A percentile compares a stretch with the other conserved stretches of the same genome.
Evolutionary conservation across 1,140 invertebrate species (phyloP).

Genomic region (Globodera rostochiensis): DNA sequence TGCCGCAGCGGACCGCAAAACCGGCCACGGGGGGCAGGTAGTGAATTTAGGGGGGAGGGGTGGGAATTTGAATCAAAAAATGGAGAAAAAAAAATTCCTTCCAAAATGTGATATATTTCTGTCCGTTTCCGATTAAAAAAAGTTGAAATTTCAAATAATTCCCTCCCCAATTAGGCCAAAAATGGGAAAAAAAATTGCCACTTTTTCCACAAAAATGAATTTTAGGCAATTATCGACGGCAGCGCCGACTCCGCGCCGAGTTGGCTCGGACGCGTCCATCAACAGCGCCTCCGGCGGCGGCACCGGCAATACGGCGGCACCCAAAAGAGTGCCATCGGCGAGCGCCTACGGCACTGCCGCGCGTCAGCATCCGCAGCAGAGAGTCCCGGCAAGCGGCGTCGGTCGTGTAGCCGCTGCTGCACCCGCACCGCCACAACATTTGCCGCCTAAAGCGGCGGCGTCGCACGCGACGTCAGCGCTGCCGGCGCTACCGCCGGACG

Average conservation of each 20-base stretch:
- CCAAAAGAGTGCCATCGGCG: neutral
- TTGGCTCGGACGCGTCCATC: constrained; percentile 43
- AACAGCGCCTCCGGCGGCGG: constrained; percentile 39
- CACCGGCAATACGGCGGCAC: constrained; percentile 16
- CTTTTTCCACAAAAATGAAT: too few relatives aligned
- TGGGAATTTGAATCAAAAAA: too few relatives aligned
- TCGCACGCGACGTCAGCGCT: neutral
- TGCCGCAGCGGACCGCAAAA: constrained; percentile 16
- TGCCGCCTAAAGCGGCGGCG: constrained; percentile 7
- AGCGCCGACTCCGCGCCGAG: constrained; percentile 25
- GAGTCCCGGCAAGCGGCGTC: constrained; percentile 16
- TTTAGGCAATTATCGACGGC: too few relatives aligned
- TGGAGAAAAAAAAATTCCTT: too few relatives aligned
- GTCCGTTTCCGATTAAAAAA: too few relatives aligned
- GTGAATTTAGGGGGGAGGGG: neutral
- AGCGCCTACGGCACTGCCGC: neutral
- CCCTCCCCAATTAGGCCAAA: too few relatives aligned
- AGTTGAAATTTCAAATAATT: too few relatives aligned
- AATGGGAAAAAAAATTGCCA: too few relatives aligned
- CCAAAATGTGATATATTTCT: too few relatives aligned
- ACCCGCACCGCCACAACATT: constrained; percentile 31
- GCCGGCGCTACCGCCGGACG: constrained; percentile 31
- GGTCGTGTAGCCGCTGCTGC: constrained; percentile 17
- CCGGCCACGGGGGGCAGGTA: neutral
- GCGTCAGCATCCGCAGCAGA: constrained; percentile 16